Percentiles rank a stretch among this genome's conserved stretches.
Conservation (phyloP, 2,113 vertebrate genomes). For the Chaetorhynchus papuensis region DNA sequence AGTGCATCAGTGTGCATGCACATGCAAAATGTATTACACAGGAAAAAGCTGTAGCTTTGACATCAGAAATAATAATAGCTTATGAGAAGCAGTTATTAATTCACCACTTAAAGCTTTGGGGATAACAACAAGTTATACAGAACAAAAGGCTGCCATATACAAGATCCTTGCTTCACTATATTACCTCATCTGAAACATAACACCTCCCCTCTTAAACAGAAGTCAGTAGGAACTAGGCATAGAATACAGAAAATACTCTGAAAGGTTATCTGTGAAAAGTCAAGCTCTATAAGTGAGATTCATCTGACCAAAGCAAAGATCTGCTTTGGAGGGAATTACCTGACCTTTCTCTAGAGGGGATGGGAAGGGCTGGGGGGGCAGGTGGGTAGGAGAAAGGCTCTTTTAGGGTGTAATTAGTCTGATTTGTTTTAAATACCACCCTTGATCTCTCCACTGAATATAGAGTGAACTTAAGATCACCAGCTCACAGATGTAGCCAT, state of each 20-base stretch:
- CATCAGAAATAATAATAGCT: not conserved
- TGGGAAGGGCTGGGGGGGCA: rapidly evolving
- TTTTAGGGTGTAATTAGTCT: not conserved
- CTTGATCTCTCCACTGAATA: not conserved
- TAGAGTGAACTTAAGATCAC: not conserved
- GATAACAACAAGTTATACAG: not conserved
- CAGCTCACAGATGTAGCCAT: not conserved
- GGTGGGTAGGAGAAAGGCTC: not conserved
- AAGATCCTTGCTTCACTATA: not conserved
- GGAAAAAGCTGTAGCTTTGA: not conserved
- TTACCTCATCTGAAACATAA: not conserved
- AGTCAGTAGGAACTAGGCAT: not conserved
- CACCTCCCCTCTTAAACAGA: not conserved
- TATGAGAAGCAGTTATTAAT: not conserved
- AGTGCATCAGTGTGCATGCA: not conserved
- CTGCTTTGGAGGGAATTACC: not conserved
- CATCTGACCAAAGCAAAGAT: not conserved
- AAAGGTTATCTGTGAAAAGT: not conserved
- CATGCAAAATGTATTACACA: not conserved
- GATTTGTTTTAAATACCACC: not conserved
- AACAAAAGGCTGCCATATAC: not conserved
- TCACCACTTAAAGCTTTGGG: not conserved
- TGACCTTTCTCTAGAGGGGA: not conserved
- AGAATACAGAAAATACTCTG: not conserved
- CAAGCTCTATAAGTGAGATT: not conserved